Conservation (phyloP, 2,113 vertebrate species). For the Pelodiscus sinensis region DNA sequence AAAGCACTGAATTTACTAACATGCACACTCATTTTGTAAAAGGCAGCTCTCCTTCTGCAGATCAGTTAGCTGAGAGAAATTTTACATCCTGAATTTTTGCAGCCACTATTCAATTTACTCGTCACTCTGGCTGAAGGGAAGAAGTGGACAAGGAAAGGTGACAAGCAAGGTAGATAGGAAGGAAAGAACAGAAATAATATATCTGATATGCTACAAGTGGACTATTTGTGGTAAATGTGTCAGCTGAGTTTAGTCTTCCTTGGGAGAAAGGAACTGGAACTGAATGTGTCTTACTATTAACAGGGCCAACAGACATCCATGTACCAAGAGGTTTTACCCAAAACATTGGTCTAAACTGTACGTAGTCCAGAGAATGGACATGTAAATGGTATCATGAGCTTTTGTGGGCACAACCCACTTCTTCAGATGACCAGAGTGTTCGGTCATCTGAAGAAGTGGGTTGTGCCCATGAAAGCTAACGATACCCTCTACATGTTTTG, state of each 20-base stretch:
- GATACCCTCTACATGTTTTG: no score
- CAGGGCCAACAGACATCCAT: neutral
- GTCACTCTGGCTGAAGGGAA: neutral
- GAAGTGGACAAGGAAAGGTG: neutral
- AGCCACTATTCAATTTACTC: neutral
- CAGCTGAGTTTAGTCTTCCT: neutral
- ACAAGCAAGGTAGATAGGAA: neutral
- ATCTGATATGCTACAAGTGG: neutral
- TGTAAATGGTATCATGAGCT: no score
- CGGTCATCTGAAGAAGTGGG: no score
- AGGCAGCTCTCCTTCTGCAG: neutral
- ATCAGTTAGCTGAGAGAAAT: neutral
- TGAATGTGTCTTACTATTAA: neutral
- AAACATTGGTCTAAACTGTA: neutral
- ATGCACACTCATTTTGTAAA: neutral
- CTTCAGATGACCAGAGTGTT: no score
- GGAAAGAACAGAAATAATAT: neutral
- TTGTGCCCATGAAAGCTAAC: no score
- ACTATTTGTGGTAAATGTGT: neutral
- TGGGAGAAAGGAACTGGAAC: neutral
- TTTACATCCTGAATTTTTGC: neutral
- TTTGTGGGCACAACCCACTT: no score
- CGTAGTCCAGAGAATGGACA: neutral
- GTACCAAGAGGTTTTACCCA: neutral
- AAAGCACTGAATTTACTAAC: neutral